phyloP scores from a whole-genome alignment of 2,888 invertebrate genomes.

The Himalopsyche tibetana region DNA sequence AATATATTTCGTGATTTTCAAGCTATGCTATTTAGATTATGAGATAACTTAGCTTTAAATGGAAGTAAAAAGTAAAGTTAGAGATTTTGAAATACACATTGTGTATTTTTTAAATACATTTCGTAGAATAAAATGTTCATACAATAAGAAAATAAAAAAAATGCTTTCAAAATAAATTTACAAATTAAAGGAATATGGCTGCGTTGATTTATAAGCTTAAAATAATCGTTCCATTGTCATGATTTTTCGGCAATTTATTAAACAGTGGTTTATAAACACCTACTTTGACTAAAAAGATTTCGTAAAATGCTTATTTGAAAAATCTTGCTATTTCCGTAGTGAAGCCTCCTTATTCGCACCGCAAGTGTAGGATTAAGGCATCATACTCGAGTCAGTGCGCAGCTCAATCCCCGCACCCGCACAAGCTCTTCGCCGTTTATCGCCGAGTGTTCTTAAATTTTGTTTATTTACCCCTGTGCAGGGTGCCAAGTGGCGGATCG shows the following conservation, averaged over 20 bases:
- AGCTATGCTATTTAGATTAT: too few species aligned
- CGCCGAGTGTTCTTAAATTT: constrained; percentile 60
- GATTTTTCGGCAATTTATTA: not conserved
- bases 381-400: constrained; percentile 49
- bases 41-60: not conserved
- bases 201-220: not conserved
- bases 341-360: constrained; percentile 31
- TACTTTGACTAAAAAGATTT: constrained; percentile 23
- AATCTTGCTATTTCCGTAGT: constrained; percentile 11
- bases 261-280: constrained; percentile 4
- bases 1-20: not conserved
- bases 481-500: constrained; percentile 35
- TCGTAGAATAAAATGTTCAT: too few species aligned
- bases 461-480: constrained; percentile 62
- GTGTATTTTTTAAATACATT: too few species aligned
- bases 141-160: too few species aligned
- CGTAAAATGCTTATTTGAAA: not conserved
- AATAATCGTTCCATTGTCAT: not conserved
- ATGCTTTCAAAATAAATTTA: too few species aligned
- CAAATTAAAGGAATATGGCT: too few species aligned
- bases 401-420: not conserved
- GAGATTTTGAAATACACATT: too few species aligned
- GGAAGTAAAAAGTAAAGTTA: too few species aligned
- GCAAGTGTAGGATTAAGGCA: constrained; percentile 51
- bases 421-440: constrained; percentile 51